phyloP scores from a whole-genome alignment of 2,113 vertebrate species.

The Etheostoma cragini region DNA sequence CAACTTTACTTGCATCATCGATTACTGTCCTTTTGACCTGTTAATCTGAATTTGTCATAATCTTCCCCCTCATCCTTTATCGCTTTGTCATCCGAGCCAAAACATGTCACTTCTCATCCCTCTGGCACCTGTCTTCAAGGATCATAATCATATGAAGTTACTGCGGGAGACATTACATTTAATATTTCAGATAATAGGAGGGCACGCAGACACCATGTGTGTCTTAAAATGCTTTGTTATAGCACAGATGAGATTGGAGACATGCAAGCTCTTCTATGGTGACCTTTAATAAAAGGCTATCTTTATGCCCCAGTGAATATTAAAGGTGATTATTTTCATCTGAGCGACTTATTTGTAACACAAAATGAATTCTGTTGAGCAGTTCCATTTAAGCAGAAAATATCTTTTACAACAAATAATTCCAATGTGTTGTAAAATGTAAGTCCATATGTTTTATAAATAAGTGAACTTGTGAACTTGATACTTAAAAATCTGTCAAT shows the following conservation, averaged over 20 bases:
- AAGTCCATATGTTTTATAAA: background rate
- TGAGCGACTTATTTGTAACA: conserved; percentile 57
- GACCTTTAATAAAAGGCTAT: conserved; percentile 66
- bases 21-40: conserved; percentile 22
- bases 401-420: no score
- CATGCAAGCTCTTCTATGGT: conserved; percentile 34
- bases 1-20: conserved; percentile 15
- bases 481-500: no score
- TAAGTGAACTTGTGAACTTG: no score
- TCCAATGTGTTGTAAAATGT: background rate
- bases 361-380: conserved; percentile 28
- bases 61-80: background rate
- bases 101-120: background rate
- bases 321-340: conserved; percentile 64
- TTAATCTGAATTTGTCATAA: conserved; percentile 44
- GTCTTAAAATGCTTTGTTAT: conserved; percentile 49
- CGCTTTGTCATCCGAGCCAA: conserved; percentile 14
- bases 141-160: background rate
- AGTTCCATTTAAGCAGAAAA: background rate
- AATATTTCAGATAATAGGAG: conserved; percentile 69
- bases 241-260: conserved; percentile 22
- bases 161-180: conserved; percentile 42
- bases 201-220: conserved; percentile 47
- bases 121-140: conserved; percentile 30
- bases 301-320: conserved; percentile 57